A percentile compares a stretch with the other conserved stretches of the same genome.
Conservation (phyloP, 2,888 invertebrate species). For the Macrophya annulata region DNA sequence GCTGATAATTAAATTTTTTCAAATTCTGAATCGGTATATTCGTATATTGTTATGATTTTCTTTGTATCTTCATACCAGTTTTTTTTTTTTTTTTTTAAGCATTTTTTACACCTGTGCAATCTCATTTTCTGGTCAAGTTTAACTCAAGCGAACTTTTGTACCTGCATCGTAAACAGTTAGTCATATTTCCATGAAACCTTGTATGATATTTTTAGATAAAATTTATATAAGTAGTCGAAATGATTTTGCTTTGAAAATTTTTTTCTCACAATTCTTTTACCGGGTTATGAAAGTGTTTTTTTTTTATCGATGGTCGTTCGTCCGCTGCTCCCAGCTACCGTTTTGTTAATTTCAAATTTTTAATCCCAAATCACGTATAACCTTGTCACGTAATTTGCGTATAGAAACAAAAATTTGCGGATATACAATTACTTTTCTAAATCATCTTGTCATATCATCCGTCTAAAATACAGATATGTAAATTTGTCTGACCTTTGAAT, state of each 20-base stretch:
- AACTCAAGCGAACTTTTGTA: background rate
- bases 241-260: background rate
- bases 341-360: background rate
- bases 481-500: background rate
- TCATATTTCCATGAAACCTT: background rate
- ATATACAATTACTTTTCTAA: background rate
- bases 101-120: background rate
- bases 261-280: background rate
- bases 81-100: background rate
- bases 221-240: background rate
- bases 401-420: background rate
- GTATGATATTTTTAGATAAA: background rate
- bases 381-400: background rate
- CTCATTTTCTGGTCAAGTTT: background rate
- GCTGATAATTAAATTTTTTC: background rate
- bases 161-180: background rate
- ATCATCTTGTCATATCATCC: background rate
- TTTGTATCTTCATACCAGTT: background rate
- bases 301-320: background rate
- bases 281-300: background rate
- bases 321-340: background rate
- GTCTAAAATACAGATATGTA: background rate
- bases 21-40: background rate
- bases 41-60: background rate
- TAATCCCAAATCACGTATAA: background rate